Conservation (phyloP, 2,113 vertebrate species). For the Conger conger region DNA sequence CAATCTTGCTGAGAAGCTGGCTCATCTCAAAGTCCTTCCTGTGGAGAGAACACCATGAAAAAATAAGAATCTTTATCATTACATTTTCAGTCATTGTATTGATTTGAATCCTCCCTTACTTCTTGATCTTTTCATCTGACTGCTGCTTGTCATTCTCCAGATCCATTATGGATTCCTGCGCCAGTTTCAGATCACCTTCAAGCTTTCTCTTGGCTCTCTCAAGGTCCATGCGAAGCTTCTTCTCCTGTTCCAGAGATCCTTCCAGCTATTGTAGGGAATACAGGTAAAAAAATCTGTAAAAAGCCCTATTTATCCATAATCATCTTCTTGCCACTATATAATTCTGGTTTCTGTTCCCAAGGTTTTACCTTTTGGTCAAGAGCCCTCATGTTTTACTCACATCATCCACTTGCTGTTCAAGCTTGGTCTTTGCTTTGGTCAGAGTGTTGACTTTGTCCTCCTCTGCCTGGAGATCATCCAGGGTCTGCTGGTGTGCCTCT, state of each 20-base stretch:
- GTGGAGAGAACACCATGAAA: background rate
- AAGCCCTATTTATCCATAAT: background rate
- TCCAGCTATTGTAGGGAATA: constrained; percentile 67
- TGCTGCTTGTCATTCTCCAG: constrained; percentile 79
- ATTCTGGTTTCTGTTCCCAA: background rate
- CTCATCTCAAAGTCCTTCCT: constrained; percentile 21
- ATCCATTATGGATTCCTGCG: constrained; percentile 78
- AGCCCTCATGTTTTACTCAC: constrained; percentile 41
- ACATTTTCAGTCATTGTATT: background rate
- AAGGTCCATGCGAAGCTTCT: constrained; percentile 78
- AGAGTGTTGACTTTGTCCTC: constrained; percentile 79
- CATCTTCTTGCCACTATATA: background rate
- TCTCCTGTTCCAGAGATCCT: constrained; percentile 81
- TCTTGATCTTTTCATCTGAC: constrained; percentile 76
- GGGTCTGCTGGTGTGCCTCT: constrained; percentile 79
- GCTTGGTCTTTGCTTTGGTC: constrained; percentile 65
- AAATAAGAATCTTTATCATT: background rate
- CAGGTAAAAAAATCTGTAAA: background rate
- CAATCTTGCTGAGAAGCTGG: constrained; percentile 17
- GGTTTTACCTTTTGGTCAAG: background rate
- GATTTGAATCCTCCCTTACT: constrained; percentile 55
- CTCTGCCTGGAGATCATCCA: constrained; percentile 80
- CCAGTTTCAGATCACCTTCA: constrained; percentile 69
- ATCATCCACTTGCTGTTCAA: constrained; percentile 71
- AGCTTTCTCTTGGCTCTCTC: constrained; percentile 76